Percentiles rank a stretch among this genome's conserved stretches.
phyloP scores from a whole-genome alignment of 2,888 invertebrate genomes.

The Drosophila nigricruria region DNA sequence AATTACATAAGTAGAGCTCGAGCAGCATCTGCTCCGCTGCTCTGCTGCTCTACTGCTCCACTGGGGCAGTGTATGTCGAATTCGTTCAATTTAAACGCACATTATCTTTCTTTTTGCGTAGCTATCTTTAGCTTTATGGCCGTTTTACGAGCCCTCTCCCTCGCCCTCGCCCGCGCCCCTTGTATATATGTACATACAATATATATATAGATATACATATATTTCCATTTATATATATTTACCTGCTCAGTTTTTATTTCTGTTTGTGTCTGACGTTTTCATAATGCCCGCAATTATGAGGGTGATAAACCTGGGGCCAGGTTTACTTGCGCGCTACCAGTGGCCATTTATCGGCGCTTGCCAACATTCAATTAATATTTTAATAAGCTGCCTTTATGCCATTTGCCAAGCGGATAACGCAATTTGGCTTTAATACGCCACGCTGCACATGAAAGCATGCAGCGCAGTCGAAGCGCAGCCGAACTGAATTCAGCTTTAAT shows the following conservation, averaged over 20 bases:
- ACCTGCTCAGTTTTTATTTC: conserved; percentile 29
- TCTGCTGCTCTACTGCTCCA: neutral
- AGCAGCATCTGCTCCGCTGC: conserved; percentile 8
- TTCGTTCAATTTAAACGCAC: conserved; percentile 45
- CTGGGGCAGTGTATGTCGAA: conserved; percentile 35
- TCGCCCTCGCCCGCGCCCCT: neutral
- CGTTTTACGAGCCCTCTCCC: conserved; percentile 61
- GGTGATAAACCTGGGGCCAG: conserved; percentile 65
- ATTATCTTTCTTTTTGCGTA: conserved; percentile 49
- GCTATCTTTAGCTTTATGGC: conserved; percentile 60
- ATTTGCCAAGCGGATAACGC: conserved; percentile 73
- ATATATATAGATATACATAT: neutral
- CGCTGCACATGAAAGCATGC: conserved; percentile 58
- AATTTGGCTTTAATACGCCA: conserved; percentile 71
- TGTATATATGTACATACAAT: conserved; percentile 7
- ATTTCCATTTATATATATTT: neutral
- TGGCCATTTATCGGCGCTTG: conserved; percentile 48
- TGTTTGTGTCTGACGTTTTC: conserved; percentile 61
- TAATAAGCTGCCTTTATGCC: conserved; percentile 77
- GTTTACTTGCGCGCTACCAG: conserved; percentile 39
- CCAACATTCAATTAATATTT: conserved; percentile 81
- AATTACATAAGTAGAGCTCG: conserved; percentile 21
- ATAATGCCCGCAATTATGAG: conserved; percentile 72
- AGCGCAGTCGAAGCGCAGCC: conserved; percentile 25
- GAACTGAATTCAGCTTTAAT: conserved; percentile 52